These are phyloP conservation scores for Diceros bicornis DNA, from an alignment of 2,797 vertebrate species.

Conservation along the genomic window DNA sequence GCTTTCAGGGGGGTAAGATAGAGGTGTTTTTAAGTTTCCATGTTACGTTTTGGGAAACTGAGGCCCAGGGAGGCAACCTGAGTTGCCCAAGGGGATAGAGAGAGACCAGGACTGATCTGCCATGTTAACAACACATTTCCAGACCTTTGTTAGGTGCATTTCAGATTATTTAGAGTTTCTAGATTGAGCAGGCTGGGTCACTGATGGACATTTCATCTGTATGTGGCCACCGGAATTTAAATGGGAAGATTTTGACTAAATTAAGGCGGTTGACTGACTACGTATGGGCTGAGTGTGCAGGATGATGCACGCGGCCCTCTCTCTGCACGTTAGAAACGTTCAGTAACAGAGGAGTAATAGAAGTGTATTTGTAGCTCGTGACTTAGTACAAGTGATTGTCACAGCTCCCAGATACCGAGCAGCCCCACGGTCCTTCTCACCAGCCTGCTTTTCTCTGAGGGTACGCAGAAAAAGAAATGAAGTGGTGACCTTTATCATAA, in stretches of 20 bases:
- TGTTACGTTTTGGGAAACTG: not conserved
- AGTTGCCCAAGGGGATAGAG: not conserved
- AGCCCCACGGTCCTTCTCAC: not conserved
- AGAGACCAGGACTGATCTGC: not conserved
- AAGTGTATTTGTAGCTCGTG: rapidly evolving
- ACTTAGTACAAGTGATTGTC: not conserved
- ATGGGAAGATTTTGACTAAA: not conserved
- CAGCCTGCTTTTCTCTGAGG: not conserved
- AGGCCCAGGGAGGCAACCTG: not conserved
- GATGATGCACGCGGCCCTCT: too few species aligned
- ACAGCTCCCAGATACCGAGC: not conserved
- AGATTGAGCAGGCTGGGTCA: too few species aligned
- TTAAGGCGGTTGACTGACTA: not conserved
- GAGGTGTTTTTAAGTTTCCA: not conserved
- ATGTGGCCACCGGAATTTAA: not conserved
- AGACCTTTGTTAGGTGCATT: not conserved
- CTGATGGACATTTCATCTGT: too few species aligned
- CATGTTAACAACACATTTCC: not conserved
- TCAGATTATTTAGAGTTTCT: too few species aligned
- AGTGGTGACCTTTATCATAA: not conserved
- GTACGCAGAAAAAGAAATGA: not conserved
- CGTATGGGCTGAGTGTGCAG: not conserved
- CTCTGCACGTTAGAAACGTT: not conserved
- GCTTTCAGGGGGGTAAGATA: not conserved
- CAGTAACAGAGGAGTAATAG: too few species aligned